A percentile compares a stretch with the other conserved stretches of the same genome.
Conservation (phyloP, 1,140 invertebrate genomes). For the Lysiphlebus fabarum region DNA sequence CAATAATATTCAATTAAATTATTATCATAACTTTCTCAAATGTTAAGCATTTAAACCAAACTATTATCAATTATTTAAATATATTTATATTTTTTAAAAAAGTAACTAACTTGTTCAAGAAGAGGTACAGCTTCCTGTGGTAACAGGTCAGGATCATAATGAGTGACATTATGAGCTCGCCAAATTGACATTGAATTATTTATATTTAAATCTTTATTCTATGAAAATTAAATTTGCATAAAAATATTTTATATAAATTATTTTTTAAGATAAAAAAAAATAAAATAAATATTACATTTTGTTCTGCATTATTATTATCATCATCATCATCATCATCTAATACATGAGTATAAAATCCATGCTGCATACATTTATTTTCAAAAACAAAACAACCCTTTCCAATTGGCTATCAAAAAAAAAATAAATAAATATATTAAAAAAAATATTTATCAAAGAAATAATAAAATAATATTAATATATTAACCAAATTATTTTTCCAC, state of each 20-base stretch:
- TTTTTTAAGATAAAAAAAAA: too few relatives aligned
- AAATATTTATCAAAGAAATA: background rate
- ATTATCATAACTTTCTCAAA: too few relatives aligned
- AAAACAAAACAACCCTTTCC: conserved; percentile 68
- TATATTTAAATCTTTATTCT: too few relatives aligned
- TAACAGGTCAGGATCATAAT: conserved; percentile 63
- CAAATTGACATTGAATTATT: conserved; percentile 52
- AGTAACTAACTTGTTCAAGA: conserved; percentile 37
- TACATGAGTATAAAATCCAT: conserved; percentile 61
- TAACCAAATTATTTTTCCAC: conserved; percentile 60
- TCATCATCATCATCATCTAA: too few relatives aligned
- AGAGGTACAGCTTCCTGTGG: conserved; percentile 65
- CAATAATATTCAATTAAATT: too few relatives aligned
- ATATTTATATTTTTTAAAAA: background rate
- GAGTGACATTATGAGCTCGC: conserved; percentile 63
- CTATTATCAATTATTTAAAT: too few relatives aligned
- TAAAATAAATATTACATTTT: too few relatives aligned
- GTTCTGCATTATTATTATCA: too few relatives aligned
- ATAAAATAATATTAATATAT: background rate
- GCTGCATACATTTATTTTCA: conserved; percentile 63
- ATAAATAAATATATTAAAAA: conserved; percentile 1
- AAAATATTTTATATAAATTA: too few relatives aligned
- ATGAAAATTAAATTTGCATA: too few relatives aligned
- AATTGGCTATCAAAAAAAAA: conserved; percentile 46
- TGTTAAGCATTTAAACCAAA: too few relatives aligned